A percentile compares a stretch with the other conserved stretches of the same genome.
Conservation (phyloP, 2,888 invertebrate genomes). For the Hofmannophila pseudospretella region DNA sequence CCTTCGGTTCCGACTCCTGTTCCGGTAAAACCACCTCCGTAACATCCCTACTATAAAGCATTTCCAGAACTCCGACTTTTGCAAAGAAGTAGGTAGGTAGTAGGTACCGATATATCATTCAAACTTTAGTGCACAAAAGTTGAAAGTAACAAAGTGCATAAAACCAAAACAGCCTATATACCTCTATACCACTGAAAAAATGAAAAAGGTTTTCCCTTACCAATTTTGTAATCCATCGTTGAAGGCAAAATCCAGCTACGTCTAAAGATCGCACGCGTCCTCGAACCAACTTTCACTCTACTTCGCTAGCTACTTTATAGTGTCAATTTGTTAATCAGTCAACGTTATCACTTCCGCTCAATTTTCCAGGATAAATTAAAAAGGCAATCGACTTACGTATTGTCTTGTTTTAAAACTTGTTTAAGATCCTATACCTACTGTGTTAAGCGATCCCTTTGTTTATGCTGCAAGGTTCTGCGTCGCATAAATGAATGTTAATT, state of each 20-base stretch:
- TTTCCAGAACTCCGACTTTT: no score
- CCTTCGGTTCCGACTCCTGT: no score
- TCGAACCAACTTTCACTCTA: constrained; percentile 8
- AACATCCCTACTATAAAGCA: no score
- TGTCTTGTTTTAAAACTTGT: not conserved
- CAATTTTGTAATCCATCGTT: constrained; percentile 36
- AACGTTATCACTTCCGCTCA: constrained; percentile 4
- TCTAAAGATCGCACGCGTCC: constrained; percentile 8
- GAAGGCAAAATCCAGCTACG: constrained; percentile 3
- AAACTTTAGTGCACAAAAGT: no score
- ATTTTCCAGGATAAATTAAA: constrained; percentile 6
- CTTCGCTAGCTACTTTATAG: constrained; percentile 8
- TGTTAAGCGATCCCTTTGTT: not conserved
- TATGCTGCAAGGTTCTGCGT: not conserved
- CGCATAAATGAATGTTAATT: not conserved
- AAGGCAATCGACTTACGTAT: not conserved
- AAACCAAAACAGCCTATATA: no score
- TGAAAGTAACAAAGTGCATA: no score
- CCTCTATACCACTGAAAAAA: no score
- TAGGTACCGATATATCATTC: no score
- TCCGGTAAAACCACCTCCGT: no score
- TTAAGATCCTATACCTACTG: no score
- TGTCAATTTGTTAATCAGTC: constrained; percentile 2
- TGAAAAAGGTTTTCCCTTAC: no score
- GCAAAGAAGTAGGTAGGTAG: no score